These are phyloP conservation scores for Coelinius sp. DNA, from an alignment of 2,888 invertebrate species.

Conservation along the genomic window DNA sequence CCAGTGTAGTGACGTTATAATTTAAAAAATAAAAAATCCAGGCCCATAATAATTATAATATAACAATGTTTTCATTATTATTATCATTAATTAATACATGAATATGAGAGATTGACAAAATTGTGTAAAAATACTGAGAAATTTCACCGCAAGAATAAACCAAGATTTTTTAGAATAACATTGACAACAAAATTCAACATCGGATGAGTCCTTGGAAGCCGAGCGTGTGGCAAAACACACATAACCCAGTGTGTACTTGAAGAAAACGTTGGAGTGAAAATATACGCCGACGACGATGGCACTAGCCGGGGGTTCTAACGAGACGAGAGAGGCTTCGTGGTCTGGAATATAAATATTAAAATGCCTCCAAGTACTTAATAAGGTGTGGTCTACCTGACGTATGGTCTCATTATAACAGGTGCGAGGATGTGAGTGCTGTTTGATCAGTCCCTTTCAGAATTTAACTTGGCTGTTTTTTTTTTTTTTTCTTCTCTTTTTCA, in stretches of 20 bases:
- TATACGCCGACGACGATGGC: constrained; percentile 31
- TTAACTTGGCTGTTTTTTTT: neutral
- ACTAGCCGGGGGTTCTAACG: constrained; percentile 15
- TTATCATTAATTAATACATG: too few species aligned
- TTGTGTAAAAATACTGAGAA: neutral
- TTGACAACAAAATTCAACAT: neutral
- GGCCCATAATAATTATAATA: too few species aligned
- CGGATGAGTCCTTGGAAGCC: constrained; percentile 33
- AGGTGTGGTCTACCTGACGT: constrained; percentile 51
- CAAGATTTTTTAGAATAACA: neutral
- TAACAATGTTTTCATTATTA: too few species aligned
- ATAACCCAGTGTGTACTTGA: constrained; percentile 19
- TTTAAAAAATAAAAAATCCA: too few species aligned
- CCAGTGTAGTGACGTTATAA: too few species aligned
- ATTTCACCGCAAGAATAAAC: neutral
- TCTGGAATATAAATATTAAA: constrained; percentile 46
- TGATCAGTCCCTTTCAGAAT: constrained; percentile 57
- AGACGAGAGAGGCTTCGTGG: constrained; percentile 30
- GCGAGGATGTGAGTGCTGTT: constrained; percentile 58
- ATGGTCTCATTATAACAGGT: constrained; percentile 66
- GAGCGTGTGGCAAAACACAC: constrained; percentile 31
- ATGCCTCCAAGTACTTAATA: constrained; percentile 49
- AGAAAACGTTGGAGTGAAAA: constrained; percentile 24
- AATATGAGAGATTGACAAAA: too few species aligned
- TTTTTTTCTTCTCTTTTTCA: constrained; percentile 3